A percentile compares a stretch with the other conserved stretches of the same genome.
phyloP scores from a whole-genome alignment of 2,888 invertebrate genomes.

The Erpobdella octoculata region DNA sequence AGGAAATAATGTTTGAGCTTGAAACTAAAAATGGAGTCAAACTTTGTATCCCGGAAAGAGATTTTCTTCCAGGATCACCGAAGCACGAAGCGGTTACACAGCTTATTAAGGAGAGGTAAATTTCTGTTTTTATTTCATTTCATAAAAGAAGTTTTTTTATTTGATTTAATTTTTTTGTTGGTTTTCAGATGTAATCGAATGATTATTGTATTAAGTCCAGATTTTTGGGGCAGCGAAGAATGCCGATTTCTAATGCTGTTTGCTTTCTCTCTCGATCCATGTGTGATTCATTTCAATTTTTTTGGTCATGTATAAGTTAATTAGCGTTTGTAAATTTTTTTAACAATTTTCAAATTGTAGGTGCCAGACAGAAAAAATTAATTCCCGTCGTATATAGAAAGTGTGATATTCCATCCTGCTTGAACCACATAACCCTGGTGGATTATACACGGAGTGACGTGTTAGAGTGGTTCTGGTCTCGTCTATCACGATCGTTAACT shows the following conservation, averaged over 20 bases:
- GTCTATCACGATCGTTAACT: slow-evolving; percentile 72
- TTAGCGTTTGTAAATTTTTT: neutral
- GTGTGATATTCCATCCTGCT: slow-evolving; percentile 41
- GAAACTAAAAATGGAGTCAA: slow-evolving; percentile 41
- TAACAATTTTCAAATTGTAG: slow-evolving; percentile 36
- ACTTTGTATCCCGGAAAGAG: slow-evolving; percentile 45
- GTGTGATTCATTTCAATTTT: slow-evolving; percentile 36
- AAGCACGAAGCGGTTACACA: slow-evolving; percentile 42
- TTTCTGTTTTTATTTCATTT: neutral
- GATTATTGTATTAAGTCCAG: slow-evolving; percentile 70
- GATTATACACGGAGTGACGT: slow-evolving; percentile 44
- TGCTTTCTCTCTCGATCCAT: slow-evolving; percentile 72
- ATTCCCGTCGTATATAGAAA: slow-evolving; percentile 42
- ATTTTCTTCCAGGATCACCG: slow-evolving; percentile 44
- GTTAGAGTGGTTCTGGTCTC: slow-evolving; percentile 61
- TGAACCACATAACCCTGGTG: slow-evolving; percentile 42
- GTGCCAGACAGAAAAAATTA: slow-evolving; percentile 44
- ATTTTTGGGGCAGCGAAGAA: slow-evolving; percentile 66
- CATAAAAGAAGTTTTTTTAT: too few relatives aligned
- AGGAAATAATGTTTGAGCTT: slow-evolving; percentile 40
- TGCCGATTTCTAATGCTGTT: slow-evolving; percentile 72
- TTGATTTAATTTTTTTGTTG: too few relatives aligned
- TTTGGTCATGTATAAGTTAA: neutral
- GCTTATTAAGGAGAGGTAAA: slow-evolving; percentile 47
- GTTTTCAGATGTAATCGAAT: slow-evolving; percentile 64